Percentiles rank a stretch among this genome's conserved stretches.
Conservation (phyloP, 2,888 invertebrate genomes). For the Eupeodes luniger region DNA sequence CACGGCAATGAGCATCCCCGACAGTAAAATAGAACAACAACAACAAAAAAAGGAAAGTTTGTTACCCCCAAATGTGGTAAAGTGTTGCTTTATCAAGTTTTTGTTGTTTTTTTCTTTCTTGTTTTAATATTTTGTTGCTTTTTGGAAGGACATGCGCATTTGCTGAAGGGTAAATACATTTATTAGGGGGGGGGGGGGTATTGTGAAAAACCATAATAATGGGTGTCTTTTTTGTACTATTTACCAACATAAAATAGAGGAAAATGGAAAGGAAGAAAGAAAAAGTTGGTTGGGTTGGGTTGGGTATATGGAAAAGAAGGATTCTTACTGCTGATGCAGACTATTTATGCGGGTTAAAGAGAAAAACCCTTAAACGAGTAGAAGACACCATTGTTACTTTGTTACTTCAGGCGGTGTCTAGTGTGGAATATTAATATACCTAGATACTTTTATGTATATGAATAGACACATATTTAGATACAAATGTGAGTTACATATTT, state of each 20-base stretch:
- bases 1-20: constrained; percentile 26
- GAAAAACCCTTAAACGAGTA: neutral
- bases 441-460: no score
- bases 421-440: constrained; percentile 13
- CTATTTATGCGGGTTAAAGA: constrained; percentile 1
- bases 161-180: constrained; percentile 35
- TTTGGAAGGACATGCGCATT: constrained; percentile 62
- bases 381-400: constrained; percentile 32
- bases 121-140: neutral
- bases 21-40: constrained; percentile 12
- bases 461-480: neutral
- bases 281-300: neutral
- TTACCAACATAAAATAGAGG: neutral
- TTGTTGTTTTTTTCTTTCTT: neutral
- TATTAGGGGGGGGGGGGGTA: constrained; percentile 20
- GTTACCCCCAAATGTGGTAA: constrained; percentile 53
- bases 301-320: neutral
- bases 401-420: constrained; percentile 64
- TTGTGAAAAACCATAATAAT: constrained; percentile 12
- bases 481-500: neutral
- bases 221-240: constrained; percentile 20
- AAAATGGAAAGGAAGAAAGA: neutral
- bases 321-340: constrained; percentile 16
- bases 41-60: constrained; percentile 61
- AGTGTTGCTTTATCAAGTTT: constrained; percentile 45